Conservation (phyloP, 2,888 invertebrate genomes). For the Athalia circularis region DNA sequence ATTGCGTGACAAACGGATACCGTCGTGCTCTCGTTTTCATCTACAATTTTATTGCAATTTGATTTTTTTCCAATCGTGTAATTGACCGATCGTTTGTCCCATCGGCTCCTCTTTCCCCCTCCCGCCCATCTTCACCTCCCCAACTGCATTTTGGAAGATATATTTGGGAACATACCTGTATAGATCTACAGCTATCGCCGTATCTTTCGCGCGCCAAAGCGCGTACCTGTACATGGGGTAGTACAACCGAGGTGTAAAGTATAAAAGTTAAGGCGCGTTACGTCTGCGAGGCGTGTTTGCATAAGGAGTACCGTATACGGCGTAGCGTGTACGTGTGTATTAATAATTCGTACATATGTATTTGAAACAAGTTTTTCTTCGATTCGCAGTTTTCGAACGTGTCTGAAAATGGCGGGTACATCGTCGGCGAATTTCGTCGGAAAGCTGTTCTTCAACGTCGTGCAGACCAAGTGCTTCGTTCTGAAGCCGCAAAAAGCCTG, state of each 20-base stretch:
- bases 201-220: no score
- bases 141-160: no score
- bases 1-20: background rate
- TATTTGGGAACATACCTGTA: no score
- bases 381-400: constrained; percentile 90
- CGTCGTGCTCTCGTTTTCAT: background rate
- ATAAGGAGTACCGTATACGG: background rate
- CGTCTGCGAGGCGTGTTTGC: no score
- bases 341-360: constrained; percentile 10
- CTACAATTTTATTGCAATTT: background rate
- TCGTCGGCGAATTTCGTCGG: constrained; percentile 93
- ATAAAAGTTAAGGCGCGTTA: no score
- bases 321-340: background rate
- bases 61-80: no score
- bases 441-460: constrained; percentile 94
- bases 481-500: constrained; percentile 88
- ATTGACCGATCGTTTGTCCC: no score
- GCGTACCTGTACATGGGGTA: no score
- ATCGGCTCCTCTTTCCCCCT: no score
- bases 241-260: no score
- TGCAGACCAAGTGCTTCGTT: constrained; percentile 95
- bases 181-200: no score
- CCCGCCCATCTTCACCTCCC: no score
- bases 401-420: constrained; percentile 90
- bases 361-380: constrained; percentile 53